A percentile compares a stretch with the other conserved stretches of the same genome.
phyloP scores from a whole-genome alignment of 2,888 invertebrate genomes.

The Zelleria hepariella region DNA sequence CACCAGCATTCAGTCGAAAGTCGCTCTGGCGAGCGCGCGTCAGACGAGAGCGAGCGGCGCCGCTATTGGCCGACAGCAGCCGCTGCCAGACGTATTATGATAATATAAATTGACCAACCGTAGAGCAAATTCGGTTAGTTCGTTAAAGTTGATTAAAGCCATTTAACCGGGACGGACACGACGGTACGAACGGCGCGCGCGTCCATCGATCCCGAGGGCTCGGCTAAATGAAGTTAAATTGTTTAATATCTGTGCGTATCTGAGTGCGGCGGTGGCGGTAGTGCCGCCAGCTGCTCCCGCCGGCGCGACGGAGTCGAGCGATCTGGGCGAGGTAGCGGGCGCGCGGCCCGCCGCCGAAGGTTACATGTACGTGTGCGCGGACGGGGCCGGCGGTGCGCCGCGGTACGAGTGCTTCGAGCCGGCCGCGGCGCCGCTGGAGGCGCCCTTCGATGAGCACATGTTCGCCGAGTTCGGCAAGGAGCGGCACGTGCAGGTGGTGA shows the following conservation, averaged over 20 bases:
- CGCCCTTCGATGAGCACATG: constrained; percentile 82
- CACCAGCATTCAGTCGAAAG: not conserved
- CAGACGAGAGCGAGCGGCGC: constrained; percentile 11
- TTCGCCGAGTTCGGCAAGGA: constrained; percentile 81
- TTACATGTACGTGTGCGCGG: constrained; percentile 66
- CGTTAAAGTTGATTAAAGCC: constrained; percentile 73
- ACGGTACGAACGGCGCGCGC: constrained; percentile 64
- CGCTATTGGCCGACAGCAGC: constrained; percentile 38
- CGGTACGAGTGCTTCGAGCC: constrained; percentile 63
- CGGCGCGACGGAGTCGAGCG: constrained; percentile 62
- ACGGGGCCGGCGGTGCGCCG: constrained; percentile 32
- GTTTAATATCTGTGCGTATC: constrained; percentile 49
- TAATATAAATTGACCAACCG: constrained; percentile 74
- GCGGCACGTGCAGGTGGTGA: constrained; percentile 60
- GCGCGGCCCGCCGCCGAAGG: constrained; percentile 54
- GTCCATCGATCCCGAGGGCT: constrained; percentile 57
- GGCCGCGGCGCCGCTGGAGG: constrained; percentile 75
- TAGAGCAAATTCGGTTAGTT: constrained; percentile 71
- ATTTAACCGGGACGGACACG: constrained; percentile 68
- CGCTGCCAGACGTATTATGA: constrained; percentile 54
- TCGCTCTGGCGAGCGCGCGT: constrained; percentile 16
- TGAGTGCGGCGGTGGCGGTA: constrained; percentile 26
- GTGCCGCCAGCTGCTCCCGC: constrained; percentile 27
- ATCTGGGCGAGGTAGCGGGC: constrained; percentile 64
- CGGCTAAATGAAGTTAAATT: constrained; percentile 64